These are phyloP conservation scores for Muscidifurax raptorellus DNA, from an alignment of 1,140 invertebrate genomes.

Conservation along the genomic window DNA sequence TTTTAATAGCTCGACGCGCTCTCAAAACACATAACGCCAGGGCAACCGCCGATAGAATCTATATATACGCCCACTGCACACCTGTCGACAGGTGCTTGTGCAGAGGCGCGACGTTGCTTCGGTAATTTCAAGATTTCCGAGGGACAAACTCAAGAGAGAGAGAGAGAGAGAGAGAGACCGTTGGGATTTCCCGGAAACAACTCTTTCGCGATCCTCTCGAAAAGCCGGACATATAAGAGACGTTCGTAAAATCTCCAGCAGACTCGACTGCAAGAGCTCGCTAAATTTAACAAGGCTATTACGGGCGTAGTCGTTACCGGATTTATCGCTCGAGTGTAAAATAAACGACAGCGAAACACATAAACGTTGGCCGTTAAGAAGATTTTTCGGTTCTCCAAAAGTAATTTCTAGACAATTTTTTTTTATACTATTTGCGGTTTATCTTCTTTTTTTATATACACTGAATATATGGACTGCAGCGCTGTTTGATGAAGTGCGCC, in stretches of 20 bases:
- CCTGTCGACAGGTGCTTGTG: slow-evolving; percentile 65
- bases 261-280: background rate
- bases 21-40: background rate
- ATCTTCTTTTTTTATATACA: too few species aligned
- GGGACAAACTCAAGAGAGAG: background rate
- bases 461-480: too few species aligned
- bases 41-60: background rate
- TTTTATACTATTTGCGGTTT: too few species aligned
- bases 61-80: slow-evolving; percentile 52
- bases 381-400: slow-evolving; percentile 15
- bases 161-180: background rate
- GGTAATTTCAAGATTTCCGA: slow-evolving; percentile 54
- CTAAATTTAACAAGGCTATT: slow-evolving; percentile 12
- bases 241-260: background rate
- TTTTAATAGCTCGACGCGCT: background rate
- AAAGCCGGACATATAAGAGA: slow-evolving; percentile 6
- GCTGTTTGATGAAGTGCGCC: too few species aligned
- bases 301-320: background rate
- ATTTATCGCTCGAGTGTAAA: slow-evolving; percentile 23
- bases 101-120: slow-evolving; percentile 50
- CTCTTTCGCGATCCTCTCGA: background rate
- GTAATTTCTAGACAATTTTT: background rate
- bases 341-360: background rate
- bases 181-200: slow-evolving; percentile 13
- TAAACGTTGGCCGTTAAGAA: background rate